Base-by-base conservation (phyloP, 2,113 vertebrate species). In the Progne subis region DNA sequence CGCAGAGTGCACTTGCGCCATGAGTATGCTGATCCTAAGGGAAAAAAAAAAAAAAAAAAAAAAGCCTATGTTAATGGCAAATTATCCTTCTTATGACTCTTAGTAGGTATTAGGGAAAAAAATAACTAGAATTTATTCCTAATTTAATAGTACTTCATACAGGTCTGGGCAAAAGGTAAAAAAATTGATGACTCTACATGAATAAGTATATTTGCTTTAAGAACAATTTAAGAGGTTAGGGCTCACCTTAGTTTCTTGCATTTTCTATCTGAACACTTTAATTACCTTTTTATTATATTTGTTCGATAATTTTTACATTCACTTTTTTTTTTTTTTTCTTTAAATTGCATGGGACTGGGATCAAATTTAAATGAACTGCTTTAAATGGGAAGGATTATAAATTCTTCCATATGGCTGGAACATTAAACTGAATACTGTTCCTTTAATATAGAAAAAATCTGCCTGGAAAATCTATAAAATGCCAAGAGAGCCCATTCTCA, bases 251-350 rank as follows among this genome's bases (percentile, higher is more conserved):
- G 43, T 86, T 95, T 88, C 91, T 80, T 92, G 43, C 32, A 49
- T 56, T 95, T 90, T 94, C 80, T 88, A 87, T 76, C 70, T 64
- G 82, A 94, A 63, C 9, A 83, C 41, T 88, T 93, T 92, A 91
- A 94, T 74, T 94, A 19, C 11, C 31, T 5, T 91, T 95, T 88
- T 90, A 90, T 94, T 88, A 53, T 82, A 91, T 95, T 96, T 96
- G 44, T 76, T 82, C 52, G 85, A 46, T 91, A 69, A 76, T 82
- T 93, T 96, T 93, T 91, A 91, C n/a, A 61, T 85, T 91, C 78
- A 87, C 41, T 9, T 91, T 94, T 91, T 92, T 90, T 94, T 92
- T 55, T 52, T 96, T 79, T 52, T 63, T 52, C 56, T 84, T 93
- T 96, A 95, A 76, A 91, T 85, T 91, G 69, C 72, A 53, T 4